Percentiles rank a stretch among this genome's conserved stretches.
Evolutionary conservation across 1,140 invertebrate species (phyloP).

Genomic region (Latrodectus geometricus): DNA sequence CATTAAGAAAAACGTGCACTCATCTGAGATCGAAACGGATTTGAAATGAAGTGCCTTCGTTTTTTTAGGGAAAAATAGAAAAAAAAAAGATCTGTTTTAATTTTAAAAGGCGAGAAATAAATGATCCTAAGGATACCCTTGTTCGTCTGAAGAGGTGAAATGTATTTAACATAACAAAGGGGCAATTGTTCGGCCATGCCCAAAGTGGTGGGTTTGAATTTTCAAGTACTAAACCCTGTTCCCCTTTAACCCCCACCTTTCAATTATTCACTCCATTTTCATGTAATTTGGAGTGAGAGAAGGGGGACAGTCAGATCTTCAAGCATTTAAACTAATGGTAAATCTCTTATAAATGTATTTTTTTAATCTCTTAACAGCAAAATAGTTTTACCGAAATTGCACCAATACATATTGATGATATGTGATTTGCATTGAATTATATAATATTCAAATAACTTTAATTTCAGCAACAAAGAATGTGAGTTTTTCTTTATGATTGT

Average conservation of each 20-base stretch:
- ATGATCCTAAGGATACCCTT: conserved; percentile 31
- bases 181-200: not conserved
- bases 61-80: too few relatives aligned
- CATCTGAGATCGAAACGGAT: conserved; percentile 22
- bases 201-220: not conserved
- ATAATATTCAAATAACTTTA: too few relatives aligned
- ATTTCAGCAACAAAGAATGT: too few relatives aligned
- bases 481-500: too few relatives aligned
- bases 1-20: not conserved
- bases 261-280: not conserved
- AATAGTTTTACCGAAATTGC: too few relatives aligned
- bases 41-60: not conserved
- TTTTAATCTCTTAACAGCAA: too few relatives aligned
- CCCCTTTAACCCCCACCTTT: not conserved
- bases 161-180: conserved; percentile 46
- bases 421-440: too few relatives aligned
- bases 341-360: too few relatives aligned
- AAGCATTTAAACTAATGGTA: too few relatives aligned
- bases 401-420: too few relatives aligned
- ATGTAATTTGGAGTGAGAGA: too few relatives aligned
- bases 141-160: not conserved
- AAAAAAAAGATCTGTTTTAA: conserved; percentile 6
- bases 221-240: not conserved
- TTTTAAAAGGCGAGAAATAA: conserved; percentile 42
- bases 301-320: too few relatives aligned